Evolutionary conservation across 2,113 vertebrate genomes (phyloP).

Genomic region (Murina feae): DNA sequence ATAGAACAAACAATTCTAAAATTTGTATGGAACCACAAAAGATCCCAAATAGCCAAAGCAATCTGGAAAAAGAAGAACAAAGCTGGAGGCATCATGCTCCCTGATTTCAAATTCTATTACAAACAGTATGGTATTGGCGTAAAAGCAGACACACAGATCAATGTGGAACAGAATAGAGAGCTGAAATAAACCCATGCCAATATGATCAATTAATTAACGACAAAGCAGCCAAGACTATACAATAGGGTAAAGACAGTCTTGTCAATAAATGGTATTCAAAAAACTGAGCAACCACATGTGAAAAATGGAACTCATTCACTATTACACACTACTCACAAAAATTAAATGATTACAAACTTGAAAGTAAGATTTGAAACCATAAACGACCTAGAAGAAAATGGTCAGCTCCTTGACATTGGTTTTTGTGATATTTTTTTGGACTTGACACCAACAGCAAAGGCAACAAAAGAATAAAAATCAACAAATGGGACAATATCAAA

Average conservation of each 20-base stretch:
- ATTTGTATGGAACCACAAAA: neutral
- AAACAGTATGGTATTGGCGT: neutral
- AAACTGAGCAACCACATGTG: neutral
- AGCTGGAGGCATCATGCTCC: neutral
- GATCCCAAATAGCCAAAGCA: neutral
- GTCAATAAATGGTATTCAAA: neutral
- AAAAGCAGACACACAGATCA: neutral
- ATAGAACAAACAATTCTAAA: neutral
- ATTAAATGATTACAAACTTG: neutral
- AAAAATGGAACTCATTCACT: neutral
- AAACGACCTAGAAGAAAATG: neutral
- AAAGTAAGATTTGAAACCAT: neutral
- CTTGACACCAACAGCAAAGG: neutral
- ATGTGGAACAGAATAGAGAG: neutral
- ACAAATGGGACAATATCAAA: neutral
- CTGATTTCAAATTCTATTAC: neutral
- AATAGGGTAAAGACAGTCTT: neutral
- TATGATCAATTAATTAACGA: neutral
- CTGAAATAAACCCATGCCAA: neutral
- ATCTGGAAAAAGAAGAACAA: neutral
- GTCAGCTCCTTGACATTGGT: neutral
- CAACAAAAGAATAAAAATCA: neutral
- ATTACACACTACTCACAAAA: neutral
- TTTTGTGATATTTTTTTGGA: neutral
- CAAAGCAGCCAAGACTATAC: neutral